Evolutionary conservation across 2,888 invertebrate genomes (phyloP).

Genomic region (Podabrus alpinus): DNA sequence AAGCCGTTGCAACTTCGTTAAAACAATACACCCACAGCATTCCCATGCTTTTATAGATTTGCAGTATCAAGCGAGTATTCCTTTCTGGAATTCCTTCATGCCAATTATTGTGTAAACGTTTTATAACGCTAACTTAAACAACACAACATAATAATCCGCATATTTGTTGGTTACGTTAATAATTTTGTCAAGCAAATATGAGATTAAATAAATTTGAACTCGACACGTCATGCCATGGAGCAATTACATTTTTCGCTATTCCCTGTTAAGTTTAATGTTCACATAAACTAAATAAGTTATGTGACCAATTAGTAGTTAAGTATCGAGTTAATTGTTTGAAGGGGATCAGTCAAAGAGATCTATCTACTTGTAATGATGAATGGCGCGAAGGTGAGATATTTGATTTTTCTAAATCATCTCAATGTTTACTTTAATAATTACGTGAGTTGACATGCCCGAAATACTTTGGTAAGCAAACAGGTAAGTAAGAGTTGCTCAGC

Average conservation of each 20-base stretch:
- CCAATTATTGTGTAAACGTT: conserved; percentile 17
- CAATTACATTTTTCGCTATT: conserved; percentile 12
- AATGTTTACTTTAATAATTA: conserved; percentile 26
- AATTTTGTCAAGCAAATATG: not conserved
- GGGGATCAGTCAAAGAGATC: too few relatives aligned
- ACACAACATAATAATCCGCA: conserved; percentile 12
- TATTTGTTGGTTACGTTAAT: not conserved
- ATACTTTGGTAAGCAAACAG: conserved; percentile 27
- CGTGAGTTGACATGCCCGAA: conserved; percentile 29
- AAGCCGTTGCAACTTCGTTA: conserved; percentile 13
- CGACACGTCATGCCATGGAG: not conserved
- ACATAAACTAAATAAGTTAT: conserved; percentile 11
- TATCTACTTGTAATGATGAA: not conserved
- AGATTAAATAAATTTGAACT: not conserved
- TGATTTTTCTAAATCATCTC: conserved; percentile 1
- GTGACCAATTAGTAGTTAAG: conserved; percentile 17
- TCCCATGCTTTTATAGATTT: conserved; percentile 30
- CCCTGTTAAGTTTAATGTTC: conserved; percentile 11
- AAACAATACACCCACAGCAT: conserved; percentile 34
- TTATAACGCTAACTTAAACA: too few relatives aligned
- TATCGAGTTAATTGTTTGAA: conserved; percentile 18
- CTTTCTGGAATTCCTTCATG: conserved; percentile 24
- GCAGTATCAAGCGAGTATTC: conserved; percentile 20
- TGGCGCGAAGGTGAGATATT: not conserved
- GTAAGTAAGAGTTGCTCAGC: conserved; percentile 31